Evolutionary conservation across 2,113 vertebrate genomes (phyloP), one percentile per base, ranked within the genome.

Genomic region (Stigmatopora nigra): DNA sequence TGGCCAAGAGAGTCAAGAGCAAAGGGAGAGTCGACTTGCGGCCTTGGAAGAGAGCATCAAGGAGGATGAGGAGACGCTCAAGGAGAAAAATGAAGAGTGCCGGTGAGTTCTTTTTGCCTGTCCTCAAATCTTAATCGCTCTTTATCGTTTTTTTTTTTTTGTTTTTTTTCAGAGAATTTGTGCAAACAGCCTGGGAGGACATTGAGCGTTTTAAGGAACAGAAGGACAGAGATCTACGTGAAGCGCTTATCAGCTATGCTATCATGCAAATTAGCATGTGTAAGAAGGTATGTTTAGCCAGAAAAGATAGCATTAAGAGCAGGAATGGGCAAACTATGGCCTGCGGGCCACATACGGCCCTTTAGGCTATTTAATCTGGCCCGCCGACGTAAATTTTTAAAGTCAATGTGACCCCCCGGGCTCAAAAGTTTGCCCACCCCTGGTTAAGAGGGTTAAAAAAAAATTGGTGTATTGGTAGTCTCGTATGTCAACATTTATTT

Each of bases 211-310:
- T 99, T 63, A 96, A 94, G 81, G 94, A 96, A 69, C 96, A 99
- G 78, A 98, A 98, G 86, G 93, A 98, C 73, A 91, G 73, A 0
- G 96, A 99, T 77, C 77, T 99, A 75, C 94, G 92, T 67, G 96
- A 99, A 81, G 94, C 96, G 0, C 92, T 99, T 19, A 95, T 97
- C 82, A 96, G 92, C 80, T 99, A 98, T 10, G 96, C 96, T 44
- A 91, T 98, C 36, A 97, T 98, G 96, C 96, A 99, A 84, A 97
- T 99, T 77, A 94, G 93, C 85, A 94, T 98, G 94, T 98, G 96
- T 84, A 99, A 98, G 88, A 99, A 99, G 94, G 96, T 98, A 82
- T 0, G 87, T 59, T 7, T 36, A 2, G 19, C n/a, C 1, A 35
- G 17, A 5, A 35, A 41, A 15, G 38, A 4, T 41, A 41, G 9